Percentiles rank a stretch among this genome's conserved stretches.
These are phyloP conservation scores for Pelodiscus sinensis DNA, from an alignment of 2,113 vertebrate species.

Conservation along the genomic window DNA sequence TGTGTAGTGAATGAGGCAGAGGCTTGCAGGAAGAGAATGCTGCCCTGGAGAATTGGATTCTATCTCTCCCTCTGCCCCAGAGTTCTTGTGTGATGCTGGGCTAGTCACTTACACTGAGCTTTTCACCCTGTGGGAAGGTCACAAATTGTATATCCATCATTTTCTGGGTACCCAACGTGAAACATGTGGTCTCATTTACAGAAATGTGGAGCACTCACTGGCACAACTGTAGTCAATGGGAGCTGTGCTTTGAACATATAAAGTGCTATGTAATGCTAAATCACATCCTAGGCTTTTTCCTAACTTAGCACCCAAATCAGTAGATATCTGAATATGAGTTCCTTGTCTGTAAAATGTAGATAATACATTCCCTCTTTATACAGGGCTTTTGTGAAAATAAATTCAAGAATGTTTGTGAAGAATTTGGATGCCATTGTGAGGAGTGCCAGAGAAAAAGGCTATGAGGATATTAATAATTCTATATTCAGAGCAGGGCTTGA, in stretches of 20 bases:
- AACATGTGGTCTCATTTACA: neutral
- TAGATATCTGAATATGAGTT: neutral
- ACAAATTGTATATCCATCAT: fast-evolving
- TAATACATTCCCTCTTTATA: neutral
- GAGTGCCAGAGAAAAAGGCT: neutral
- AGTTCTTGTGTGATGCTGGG: neutral
- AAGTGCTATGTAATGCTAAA: neutral
- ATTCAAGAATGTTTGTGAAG: neutral
- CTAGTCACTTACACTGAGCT: neutral
- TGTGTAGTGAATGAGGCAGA: neutral
- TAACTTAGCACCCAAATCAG: neutral
- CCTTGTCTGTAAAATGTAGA: neutral
- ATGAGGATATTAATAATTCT: neutral
- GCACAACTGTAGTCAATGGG: neutral
- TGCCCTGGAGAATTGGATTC: neutral
- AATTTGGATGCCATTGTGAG: neutral
- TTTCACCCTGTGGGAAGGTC: neutral
- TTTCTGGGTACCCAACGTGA: neutral
- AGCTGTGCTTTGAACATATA: neutral
- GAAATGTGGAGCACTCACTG: neutral
- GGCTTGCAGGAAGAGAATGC: neutral
- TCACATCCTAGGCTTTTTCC: neutral
- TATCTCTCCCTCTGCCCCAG: neutral
- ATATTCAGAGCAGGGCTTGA: neutral
- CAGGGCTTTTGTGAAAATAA: neutral